These are phyloP conservation scores for Phragmatobia fuliginosa DNA, from an alignment of 2,888 invertebrate species.

Conservation along the genomic window DNA sequence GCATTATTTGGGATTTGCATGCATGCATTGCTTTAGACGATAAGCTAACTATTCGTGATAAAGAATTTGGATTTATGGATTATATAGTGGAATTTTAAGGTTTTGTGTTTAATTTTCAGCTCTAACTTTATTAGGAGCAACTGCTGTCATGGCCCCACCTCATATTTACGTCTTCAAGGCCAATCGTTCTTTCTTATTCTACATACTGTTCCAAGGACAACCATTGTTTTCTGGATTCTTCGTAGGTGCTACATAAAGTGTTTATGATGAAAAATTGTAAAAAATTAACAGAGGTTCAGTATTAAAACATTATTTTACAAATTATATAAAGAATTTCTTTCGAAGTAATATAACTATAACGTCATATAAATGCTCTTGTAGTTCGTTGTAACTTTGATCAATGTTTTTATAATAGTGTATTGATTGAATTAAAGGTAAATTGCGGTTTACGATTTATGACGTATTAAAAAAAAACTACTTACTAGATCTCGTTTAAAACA, in stretches of 20 bases:
- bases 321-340: not conserved
- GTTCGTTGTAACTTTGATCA: not conserved
- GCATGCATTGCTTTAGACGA: no score
- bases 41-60: no score
- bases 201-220: slow-evolving; percentile 3
- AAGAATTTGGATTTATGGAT: no score
- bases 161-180: slow-evolving; percentile 19
- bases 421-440: no score
- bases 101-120: slow-evolving; percentile 10
- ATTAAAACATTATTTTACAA: not conserved
- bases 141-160: slow-evolving; percentile 3
- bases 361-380: no score
- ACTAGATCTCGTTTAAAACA: no score
- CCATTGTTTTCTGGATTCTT: slow-evolving; percentile 23
- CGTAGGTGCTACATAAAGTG: slow-evolving; percentile 14
- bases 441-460: no score
- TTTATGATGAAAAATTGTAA: not conserved
- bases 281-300: not conserved
- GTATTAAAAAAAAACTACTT: no score
- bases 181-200: slow-evolving; percentile 21
- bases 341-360: no score
- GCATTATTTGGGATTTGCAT: no score
- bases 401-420: no score
- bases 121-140: not conserved
- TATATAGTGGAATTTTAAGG: not conserved